Evolutionary conservation across 1,140 invertebrate species (phyloP).

Genomic region (Formica selysi): DNA sequence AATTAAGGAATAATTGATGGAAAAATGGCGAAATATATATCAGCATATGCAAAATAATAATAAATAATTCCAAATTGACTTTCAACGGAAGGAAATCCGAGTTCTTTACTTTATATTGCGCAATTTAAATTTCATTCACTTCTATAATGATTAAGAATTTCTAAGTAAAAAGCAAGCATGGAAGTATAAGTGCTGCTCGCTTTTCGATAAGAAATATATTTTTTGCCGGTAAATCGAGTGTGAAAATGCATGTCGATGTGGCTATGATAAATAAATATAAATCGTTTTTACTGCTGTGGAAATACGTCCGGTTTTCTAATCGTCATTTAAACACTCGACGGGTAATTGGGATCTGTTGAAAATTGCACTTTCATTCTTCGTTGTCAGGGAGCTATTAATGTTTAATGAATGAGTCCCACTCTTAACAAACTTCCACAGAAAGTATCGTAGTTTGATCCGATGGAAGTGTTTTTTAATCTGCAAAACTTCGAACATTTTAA

Average conservation of each 20-base stretch:
- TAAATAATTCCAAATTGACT: slow-evolving; percentile 1
- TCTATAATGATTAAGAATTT: slow-evolving; percentile 4
- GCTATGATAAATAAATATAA: slow-evolving; percentile 9
- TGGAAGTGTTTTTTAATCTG: not conserved
- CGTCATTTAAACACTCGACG: slow-evolving; percentile 12
- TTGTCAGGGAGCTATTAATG: slow-evolving; percentile 5
- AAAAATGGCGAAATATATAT: not conserved
- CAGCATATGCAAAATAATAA: not conserved
- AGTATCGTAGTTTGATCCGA: not conserved
- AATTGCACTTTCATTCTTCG: slow-evolving; percentile 21
- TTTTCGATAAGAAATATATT: slow-evolving; percentile 14
- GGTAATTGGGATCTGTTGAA: slow-evolving; percentile 13
- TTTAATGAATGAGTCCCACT: slow-evolving; percentile 23
- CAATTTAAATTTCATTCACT: not conserved
- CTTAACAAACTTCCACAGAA: slow-evolving; percentile 34
- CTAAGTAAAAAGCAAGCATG: not conserved
- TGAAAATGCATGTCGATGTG: slow-evolving; percentile 32
- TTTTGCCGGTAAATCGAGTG: slow-evolving; percentile 14
- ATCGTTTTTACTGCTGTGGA: not conserved
- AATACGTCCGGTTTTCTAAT: slow-evolving; percentile 36
- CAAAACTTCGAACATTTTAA: not conserved
- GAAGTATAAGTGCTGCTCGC: not conserved
- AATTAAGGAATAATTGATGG: not conserved
- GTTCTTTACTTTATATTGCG: not conserved
- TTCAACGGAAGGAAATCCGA: not conserved